Percentiles rank a stretch among this genome's conserved stretches.
Evolutionary conservation across 1,140 invertebrate genomes (phyloP).

Genomic region (Drosophila mayri): DNA sequence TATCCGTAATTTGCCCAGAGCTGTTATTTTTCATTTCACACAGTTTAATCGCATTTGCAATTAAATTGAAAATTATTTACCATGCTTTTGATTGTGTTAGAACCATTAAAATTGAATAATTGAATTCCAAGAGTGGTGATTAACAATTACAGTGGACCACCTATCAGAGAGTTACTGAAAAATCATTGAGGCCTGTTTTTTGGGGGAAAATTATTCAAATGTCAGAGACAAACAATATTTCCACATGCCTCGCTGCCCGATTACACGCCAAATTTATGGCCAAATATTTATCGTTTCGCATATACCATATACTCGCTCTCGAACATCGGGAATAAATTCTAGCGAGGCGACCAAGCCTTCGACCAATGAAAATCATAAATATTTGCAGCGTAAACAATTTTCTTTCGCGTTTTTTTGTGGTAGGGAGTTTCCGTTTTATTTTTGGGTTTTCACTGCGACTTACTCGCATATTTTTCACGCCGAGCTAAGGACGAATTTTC

Average conservation of each 20-base stretch:
- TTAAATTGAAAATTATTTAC: slow-evolving; percentile 21
- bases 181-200: neutral
- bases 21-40: slow-evolving; percentile 12
- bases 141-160: slow-evolving; percentile 13
- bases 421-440: slow-evolving; percentile 29
- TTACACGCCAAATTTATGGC: slow-evolving; percentile 71
- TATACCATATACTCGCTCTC: slow-evolving; percentile 52
- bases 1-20: slow-evolving; percentile 7
- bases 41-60: slow-evolving; percentile 20
- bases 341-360: slow-evolving; percentile 23
- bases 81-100: slow-evolving; percentile 17
- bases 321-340: slow-evolving; percentile 67
- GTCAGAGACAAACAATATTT: slow-evolving; percentile 34
- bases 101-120: slow-evolving; percentile 29
- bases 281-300: slow-evolving; percentile 72
- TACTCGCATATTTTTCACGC: slow-evolving; percentile 50
- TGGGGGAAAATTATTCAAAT: slow-evolving; percentile 35
- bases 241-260: slow-evolving; percentile 40
- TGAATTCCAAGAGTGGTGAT: slow-evolving; percentile 31
- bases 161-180: neutral
- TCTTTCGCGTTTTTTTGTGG: slow-evolving; percentile 23
- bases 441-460: slow-evolving; percentile 36
- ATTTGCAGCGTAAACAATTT: slow-evolving; percentile 78
- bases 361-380: slow-evolving; percentile 68
- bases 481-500: slow-evolving; percentile 76